Base-by-base conservation (phyloP, 2,797 vertebrate species). In the Semotilus atromaculatus region DNA sequence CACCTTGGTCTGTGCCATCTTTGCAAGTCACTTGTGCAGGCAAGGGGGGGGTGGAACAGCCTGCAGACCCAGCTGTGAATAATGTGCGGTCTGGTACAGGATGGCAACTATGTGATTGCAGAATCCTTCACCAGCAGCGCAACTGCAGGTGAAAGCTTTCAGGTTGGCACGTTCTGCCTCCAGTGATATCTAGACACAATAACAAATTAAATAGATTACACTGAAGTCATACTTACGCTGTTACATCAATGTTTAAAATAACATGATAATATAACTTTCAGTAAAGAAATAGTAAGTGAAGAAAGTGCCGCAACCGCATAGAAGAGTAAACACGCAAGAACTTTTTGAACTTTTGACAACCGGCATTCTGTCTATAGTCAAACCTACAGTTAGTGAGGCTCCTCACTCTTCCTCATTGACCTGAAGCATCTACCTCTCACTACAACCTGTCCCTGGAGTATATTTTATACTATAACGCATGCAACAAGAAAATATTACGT, bases 41-140 rank as follows among this genome's bases (percentile, higher is more conserved):
- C 36, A 36, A 36, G n/a, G 36, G 36, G 36, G 5, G 4, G 36
- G 36, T 5, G 36, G 5, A 36, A 36, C 36, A 36, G 36, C 36
- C 36, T 36, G 36, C 36, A 36, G 36, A 36, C 36, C 36, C 36
- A 36, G 36, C 36, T 5, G 36, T 36, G 64, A 34, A 67, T 34
- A 58, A 7, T 58, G 55, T 58, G 9, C 55, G 9, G 55, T 58
- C 55, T 58, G 55, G 55, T 58, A 58, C 55, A 58, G 55, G 55
- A 58, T 60, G 23, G 23, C 55, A 58, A 60, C 55, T 60, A 60
- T n/a, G 55, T 68, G 66, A 36, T 67, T 67, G 64, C 64, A 67
- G 64, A 68, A 68, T 38, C 34, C 19, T 68, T 68, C 21, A 68
- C 66, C 66, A 68, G 66, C 34, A 14, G 45, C 45, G 21, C 34